These are phyloP conservation scores for Acridotheres tristis DNA, from an alignment of 2,797 vertebrate genomes.

Conservation along the genomic window DNA sequence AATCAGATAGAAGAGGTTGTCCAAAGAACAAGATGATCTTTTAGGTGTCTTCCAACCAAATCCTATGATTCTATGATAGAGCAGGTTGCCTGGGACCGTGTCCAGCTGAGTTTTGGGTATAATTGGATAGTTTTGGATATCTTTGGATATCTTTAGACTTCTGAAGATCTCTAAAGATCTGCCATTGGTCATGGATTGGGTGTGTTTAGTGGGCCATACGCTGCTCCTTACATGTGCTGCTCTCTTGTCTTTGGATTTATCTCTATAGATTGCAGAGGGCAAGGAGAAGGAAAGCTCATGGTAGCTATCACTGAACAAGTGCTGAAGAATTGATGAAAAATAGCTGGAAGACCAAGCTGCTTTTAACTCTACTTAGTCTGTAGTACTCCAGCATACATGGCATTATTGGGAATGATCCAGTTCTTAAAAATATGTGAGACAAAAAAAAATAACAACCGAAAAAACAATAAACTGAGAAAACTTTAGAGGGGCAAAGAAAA, in stretches of 20 bases:
- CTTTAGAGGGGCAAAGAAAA: not conserved
- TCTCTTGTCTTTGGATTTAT: not conserved
- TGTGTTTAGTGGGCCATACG: accelerated
- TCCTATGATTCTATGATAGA: not conserved
- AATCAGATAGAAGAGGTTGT: not conserved
- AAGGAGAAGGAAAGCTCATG: not conserved
- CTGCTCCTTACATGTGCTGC: not conserved
- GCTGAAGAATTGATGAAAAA: not conserved
- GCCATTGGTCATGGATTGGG: too few species aligned
- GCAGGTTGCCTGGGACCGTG: accelerated
- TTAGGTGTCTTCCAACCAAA: not conserved
- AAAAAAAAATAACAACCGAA: not conserved
- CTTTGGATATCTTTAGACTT: not conserved
- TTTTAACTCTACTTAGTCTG: not conserved
- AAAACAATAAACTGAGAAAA: not conserved
- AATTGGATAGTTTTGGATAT: not conserved
- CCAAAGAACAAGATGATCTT: not conserved
- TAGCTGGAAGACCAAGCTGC: not conserved
- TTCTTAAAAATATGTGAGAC: not conserved
- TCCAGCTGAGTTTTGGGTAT: not conserved
- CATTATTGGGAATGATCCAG: not conserved
- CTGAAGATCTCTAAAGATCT: not conserved
- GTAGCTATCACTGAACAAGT: not conserved
- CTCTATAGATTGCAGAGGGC: not conserved
- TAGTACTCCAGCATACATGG: not conserved